These are phyloP conservation scores for Trachelus iudaicus DNA, from an alignment of 2,888 invertebrate genomes.

Conservation along the genomic window DNA sequence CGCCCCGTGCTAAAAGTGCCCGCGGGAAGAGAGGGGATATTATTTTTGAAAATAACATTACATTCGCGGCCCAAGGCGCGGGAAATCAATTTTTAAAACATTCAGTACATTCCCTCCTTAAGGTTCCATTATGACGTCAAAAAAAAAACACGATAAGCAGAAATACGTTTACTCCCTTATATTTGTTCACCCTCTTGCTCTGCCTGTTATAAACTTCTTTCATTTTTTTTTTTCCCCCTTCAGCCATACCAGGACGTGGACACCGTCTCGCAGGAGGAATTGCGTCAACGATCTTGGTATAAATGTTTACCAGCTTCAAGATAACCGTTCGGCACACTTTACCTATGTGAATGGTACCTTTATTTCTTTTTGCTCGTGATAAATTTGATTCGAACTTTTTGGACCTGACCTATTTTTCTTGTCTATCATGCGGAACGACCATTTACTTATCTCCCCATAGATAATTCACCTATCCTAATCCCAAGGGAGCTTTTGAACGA, in stretches of 20 bases:
- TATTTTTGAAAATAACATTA: background rate
- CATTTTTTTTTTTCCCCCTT: background rate
- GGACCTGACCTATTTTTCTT: background rate
- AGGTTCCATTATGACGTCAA: background rate
- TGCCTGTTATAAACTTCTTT: no score
- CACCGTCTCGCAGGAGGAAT: background rate
- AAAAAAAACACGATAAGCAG: background rate
- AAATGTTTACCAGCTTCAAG: background rate
- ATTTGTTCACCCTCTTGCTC: background rate
- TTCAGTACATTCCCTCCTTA: background rate
- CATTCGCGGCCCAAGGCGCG: background rate
- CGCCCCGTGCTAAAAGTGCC: background rate
- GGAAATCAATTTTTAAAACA: background rate
- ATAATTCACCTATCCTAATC: background rate
- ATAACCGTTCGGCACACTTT: background rate
- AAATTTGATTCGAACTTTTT: background rate
- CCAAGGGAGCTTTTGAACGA: background rate
- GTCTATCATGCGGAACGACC: background rate
- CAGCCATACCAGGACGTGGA: background rate
- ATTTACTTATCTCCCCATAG: background rate
- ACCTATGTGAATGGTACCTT: background rate
- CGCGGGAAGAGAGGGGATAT: background rate
- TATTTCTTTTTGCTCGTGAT: background rate
- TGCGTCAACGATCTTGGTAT: background rate
- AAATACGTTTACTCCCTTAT: background rate